These are phyloP conservation scores for Microtus ochrogaster DNA, from an alignment of 2,113 vertebrate genomes.

Conservation along the genomic window DNA sequence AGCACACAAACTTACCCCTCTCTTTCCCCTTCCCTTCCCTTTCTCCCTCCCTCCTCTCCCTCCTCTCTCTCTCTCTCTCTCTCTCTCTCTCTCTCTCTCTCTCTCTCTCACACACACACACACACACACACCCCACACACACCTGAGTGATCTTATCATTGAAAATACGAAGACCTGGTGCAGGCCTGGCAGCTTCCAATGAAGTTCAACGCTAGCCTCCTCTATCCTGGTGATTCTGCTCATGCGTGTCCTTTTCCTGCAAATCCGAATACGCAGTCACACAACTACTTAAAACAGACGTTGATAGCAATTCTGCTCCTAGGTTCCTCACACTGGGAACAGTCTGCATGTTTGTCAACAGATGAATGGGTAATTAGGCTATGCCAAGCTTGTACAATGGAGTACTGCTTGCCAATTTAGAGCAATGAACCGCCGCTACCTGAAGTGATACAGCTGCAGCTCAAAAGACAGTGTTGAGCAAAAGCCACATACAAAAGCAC, in stretches of 20 bases:
- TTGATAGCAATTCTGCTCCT: background rate
- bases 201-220: background rate
- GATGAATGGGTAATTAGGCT: background rate
- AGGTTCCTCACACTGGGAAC: background rate
- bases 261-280: conserved; percentile 31
- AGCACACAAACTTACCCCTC: background rate
- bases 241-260: background rate
- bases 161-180: background rate
- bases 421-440: background rate
- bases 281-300: conserved; percentile 20
- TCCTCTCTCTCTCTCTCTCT: background rate
- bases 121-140: background rate
- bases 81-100: background rate
- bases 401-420: background rate
- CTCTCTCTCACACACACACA: background rate
- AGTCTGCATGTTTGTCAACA: background rate
- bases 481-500: conserved; percentile 20
- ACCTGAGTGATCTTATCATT: background rate
- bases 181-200: background rate
- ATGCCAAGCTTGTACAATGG: background rate
- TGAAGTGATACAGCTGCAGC: background rate
- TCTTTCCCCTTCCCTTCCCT: rapidly evolving
- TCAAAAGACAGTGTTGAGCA: background rate
- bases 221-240: background rate
- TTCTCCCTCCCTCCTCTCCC: rapidly evolving